phyloP scores from a whole-genome alignment of 1,140 invertebrate species.

The Wasmannia auropunctata region DNA sequence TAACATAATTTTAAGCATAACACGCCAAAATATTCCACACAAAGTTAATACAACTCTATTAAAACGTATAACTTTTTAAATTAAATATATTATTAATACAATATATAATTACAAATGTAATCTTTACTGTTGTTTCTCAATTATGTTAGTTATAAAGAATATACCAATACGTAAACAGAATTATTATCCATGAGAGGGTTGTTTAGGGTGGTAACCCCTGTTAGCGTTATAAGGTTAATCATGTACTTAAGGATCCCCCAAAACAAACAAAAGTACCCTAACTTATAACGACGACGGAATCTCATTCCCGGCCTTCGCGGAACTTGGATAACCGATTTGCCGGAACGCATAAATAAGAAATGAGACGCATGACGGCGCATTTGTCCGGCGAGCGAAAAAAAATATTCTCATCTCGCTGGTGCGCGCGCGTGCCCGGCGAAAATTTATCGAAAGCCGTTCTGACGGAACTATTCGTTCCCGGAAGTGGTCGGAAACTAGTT shows the following conservation, averaged over 20 bases:
- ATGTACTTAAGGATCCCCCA: not conserved
- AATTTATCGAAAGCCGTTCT: constrained; percentile 54
- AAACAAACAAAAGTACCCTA: constrained; percentile 21
- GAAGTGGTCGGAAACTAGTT: constrained; percentile 63
- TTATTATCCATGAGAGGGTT: not conserved
- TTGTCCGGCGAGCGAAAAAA: constrained; percentile 35
- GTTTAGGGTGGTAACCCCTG: not conserved
- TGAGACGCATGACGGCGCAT: constrained; percentile 40
- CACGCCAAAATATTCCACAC: not conserved
- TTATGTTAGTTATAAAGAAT: not conserved
- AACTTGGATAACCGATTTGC: constrained; percentile 1
- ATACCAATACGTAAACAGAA: constrained; percentile 4
- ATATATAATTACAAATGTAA: no score
- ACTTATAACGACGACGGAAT: not conserved
- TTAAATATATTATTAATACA: not conserved
- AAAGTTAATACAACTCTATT: not conserved
- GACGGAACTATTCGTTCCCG: constrained; percentile 59
- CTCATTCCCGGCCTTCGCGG: not conserved
- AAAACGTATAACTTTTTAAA: no score
- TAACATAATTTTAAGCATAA: constrained; percentile 1
- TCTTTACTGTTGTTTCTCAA: not conserved
- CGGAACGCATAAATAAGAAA: constrained; percentile 44
- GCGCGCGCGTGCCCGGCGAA: constrained; percentile 1
- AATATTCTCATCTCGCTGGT: constrained; percentile 17
- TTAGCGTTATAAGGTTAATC: constrained; percentile 22